Conservation (phyloP, 2,888 invertebrate genomes). For the Holacanthella duospinosa region DNA sequence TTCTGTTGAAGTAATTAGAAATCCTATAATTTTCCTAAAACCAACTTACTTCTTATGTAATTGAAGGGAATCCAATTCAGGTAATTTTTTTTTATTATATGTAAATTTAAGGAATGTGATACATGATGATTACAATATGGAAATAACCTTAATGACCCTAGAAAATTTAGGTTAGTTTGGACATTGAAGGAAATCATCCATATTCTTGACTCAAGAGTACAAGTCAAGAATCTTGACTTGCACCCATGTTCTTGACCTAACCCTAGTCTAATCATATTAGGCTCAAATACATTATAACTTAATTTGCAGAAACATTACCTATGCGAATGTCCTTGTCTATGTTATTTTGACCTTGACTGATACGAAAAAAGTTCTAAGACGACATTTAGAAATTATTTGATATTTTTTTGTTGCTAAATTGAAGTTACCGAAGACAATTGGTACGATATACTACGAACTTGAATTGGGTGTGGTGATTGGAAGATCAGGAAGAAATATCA, state of each 20-base stretch:
- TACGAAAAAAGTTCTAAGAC: neutral
- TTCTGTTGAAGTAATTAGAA: slow-evolving; percentile 51
- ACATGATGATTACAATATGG: too few relatives aligned
- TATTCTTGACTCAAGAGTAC: too few relatives aligned
- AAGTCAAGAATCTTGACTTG: too few relatives aligned
- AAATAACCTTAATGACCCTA: too few relatives aligned
- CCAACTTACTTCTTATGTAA: slow-evolving; percentile 56
- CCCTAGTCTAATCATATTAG: too few relatives aligned
- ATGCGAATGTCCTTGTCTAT: neutral
- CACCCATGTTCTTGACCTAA: too few relatives aligned
- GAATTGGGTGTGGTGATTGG: slow-evolving; percentile 65
- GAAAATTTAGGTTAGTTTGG: too few relatives aligned
- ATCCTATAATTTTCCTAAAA: slow-evolving; percentile 60
- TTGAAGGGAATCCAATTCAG: slow-evolving; percentile 51
- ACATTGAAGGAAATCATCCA: too few relatives aligned
- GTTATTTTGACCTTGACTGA: too few relatives aligned
- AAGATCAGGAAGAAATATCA: slow-evolving; percentile 49
- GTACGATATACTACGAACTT: slow-evolving; percentile 57
- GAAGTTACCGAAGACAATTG: slow-evolving; percentile 56
- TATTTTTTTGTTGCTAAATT: slow-evolving; percentile 28
- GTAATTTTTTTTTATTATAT: slow-evolving; percentile 45
- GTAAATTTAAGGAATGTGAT: too few relatives aligned
- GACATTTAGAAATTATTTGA: neutral
- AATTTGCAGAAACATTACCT: too few relatives aligned
- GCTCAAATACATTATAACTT: too few relatives aligned